These are phyloP conservation scores for Rhamnusium bicolor DNA, from an alignment of 2,888 invertebrate genomes.

Conservation along the genomic window DNA sequence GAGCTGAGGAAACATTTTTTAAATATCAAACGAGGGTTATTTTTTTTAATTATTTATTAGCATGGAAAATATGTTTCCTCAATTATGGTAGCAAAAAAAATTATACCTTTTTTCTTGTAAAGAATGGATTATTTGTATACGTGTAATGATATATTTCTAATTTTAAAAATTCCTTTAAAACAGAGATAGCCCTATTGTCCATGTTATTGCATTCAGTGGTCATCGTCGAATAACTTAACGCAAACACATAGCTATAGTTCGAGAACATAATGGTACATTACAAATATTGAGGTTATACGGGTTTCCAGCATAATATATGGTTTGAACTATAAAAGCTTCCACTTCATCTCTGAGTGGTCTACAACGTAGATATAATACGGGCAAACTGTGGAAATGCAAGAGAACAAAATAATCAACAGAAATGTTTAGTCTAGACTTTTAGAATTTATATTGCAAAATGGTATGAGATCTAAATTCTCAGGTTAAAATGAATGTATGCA, in stretches of 20 bases:
- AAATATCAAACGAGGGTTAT: too few relatives aligned
- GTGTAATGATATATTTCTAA: neutral
- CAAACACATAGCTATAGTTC: neutral
- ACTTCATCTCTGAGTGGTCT: neutral
- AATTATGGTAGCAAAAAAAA: too few relatives aligned
- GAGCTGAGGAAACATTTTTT: too few relatives aligned
- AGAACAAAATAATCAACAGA: neutral
- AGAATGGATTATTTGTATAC: too few relatives aligned
- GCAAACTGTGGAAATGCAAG: neutral
- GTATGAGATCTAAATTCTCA: neutral
- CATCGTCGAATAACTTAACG: neutral
- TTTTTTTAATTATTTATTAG: too few relatives aligned
- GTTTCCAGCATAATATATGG: neutral
- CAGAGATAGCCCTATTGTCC: neutral
- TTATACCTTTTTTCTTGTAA: too few relatives aligned
- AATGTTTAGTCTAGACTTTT: neutral
- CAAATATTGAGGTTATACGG: neutral
- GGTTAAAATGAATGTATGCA: too few relatives aligned
- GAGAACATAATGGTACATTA: neutral
- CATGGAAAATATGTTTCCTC: too few relatives aligned
- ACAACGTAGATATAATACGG: neutral
- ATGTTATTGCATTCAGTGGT: neutral
- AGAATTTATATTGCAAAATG: too few relatives aligned
- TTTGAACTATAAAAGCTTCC: slow-evolving; percentile 1
- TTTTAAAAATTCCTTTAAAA: neutral